Conservation (phyloP, 2,888 invertebrate species). For the Tachystola acroxantha region DNA sequence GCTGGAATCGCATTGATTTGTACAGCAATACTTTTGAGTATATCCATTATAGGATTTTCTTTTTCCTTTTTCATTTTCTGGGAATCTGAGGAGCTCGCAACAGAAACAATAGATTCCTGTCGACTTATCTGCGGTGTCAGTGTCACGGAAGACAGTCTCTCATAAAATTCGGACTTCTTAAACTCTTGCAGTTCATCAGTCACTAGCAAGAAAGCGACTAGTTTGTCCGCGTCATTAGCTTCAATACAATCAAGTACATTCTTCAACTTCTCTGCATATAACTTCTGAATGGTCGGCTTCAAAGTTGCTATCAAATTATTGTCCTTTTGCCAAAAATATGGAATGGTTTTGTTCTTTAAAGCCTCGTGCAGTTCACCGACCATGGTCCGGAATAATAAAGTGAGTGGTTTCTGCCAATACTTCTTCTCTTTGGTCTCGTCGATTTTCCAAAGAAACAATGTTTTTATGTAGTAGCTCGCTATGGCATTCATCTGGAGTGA, state of each 20-base stretch:
- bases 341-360: slow-evolving; percentile 40
- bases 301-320: slow-evolving; percentile 54
- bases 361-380: slow-evolving; percentile 45
- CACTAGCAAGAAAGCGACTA: slow-evolving; percentile 36
- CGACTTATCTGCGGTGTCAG: slow-evolving; percentile 3
- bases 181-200: slow-evolving; percentile 41
- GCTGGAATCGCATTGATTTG: no score
- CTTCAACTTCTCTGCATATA: slow-evolving; percentile 49
- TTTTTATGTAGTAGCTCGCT: slow-evolving; percentile 79
- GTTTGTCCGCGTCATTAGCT: slow-evolving; percentile 41
- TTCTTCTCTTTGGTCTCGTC: slow-evolving; percentile 37
- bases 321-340: slow-evolving; percentile 54
- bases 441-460: slow-evolving; percentile 67
- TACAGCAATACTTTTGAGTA: no score
- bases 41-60: slow-evolving; percentile 13
- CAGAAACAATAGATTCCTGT: slow-evolving; percentile 3
- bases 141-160: slow-evolving; percentile 18
- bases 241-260: slow-evolving; percentile 53
- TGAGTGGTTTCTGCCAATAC: slow-evolving; percentile 52
- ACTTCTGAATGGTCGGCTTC: slow-evolving; percentile 33
- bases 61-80: neutral
- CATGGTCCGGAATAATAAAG: slow-evolving; percentile 47
- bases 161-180: slow-evolving; percentile 43
- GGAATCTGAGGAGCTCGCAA: neutral
- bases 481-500: slow-evolving; percentile 54